Evolutionary conservation across 92 coral and sea anemone genomes (phyloP).

Genomic region (Epizoanthus scotinus): DNA sequence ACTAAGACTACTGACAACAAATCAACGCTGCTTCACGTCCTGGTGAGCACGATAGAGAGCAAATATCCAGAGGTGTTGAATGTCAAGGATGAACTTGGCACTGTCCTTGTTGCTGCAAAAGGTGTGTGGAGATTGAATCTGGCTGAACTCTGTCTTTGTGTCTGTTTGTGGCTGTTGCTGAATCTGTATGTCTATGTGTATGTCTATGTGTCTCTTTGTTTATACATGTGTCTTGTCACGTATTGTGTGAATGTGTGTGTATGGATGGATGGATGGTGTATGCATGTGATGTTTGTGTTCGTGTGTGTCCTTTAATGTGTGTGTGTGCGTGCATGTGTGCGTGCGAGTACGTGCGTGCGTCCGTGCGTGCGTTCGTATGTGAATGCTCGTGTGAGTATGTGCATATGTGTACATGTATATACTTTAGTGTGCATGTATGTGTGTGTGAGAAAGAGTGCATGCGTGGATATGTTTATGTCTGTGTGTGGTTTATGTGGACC

Average conservation of each 20-base stretch:
- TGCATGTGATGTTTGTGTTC: not conserved
- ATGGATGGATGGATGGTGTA: not conserved
- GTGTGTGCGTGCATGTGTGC: no score
- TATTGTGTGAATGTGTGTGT: not conserved
- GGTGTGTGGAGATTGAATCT: constrained; percentile 48
- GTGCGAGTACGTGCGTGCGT: no score
- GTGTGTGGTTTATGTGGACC: no score
- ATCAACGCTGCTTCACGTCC: constrained; percentile 85
- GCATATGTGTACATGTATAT: no score
- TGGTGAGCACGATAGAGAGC: constrained; percentile 86
- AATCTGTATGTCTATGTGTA: no score
- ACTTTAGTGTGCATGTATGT: not conserved
- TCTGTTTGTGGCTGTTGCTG: no score
- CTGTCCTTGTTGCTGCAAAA: constrained; percentile 86
- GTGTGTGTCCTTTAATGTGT: no score
- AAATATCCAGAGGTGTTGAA: constrained; percentile 91
- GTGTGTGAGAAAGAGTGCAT: not conserved
- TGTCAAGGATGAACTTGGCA: constrained; percentile 77
- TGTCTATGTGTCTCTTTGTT: no score
- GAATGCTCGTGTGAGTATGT: not conserved
- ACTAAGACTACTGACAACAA: constrained; percentile 98
- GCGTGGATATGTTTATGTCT: no score
- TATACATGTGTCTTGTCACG: no score
- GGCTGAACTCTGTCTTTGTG: no score
- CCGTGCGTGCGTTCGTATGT: not conserved